These are phyloP conservation scores for Drosophila kanapiae DNA, from an alignment of 1,140 invertebrate species.

Conservation along the genomic window DNA sequence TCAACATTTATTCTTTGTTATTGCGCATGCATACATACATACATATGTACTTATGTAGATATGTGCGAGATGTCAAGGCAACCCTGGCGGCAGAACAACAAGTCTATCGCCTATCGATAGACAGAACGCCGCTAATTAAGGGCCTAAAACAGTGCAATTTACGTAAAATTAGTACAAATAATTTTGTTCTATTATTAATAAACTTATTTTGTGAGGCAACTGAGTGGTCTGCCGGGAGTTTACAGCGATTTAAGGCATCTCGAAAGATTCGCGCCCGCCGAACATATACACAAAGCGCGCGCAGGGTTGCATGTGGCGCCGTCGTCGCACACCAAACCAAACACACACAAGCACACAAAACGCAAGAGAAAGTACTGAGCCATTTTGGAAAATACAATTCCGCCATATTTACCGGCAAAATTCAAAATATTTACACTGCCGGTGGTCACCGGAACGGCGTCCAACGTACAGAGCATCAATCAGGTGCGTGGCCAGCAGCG, in stretches of 20 bases:
- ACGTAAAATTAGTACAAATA: background rate
- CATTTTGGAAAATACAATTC: constrained; percentile 84
- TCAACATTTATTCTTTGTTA: constrained; percentile 26
- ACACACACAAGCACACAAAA: constrained; percentile 53
- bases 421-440: constrained; percentile 84
- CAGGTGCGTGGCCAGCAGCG: constrained; percentile 29
- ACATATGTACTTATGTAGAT: background rate
- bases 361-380: constrained; percentile 79
- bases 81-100: constrained; percentile 39
- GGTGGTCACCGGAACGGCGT: constrained; percentile 47
- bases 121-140: constrained; percentile 25
- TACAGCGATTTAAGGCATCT: background rate
- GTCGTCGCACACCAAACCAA: constrained; percentile 46
- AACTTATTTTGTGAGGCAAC: background rate
- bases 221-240: too few relatives aligned
- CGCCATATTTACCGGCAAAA: constrained; percentile 85
- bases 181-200: background rate
- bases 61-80: constrained; percentile 40
- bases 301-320: constrained; percentile 69
- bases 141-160: background rate
- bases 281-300: constrained; percentile 65
- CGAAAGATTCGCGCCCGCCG: constrained; percentile 3
- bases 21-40: constrained; percentile 24
- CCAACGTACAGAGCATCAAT: constrained; percentile 44
- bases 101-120: constrained; percentile 26